A percentile compares a stretch with the other conserved stretches of the same genome.
Conservation (phyloP, 2,797 vertebrate species). For the Diplodus sargus region DNA sequence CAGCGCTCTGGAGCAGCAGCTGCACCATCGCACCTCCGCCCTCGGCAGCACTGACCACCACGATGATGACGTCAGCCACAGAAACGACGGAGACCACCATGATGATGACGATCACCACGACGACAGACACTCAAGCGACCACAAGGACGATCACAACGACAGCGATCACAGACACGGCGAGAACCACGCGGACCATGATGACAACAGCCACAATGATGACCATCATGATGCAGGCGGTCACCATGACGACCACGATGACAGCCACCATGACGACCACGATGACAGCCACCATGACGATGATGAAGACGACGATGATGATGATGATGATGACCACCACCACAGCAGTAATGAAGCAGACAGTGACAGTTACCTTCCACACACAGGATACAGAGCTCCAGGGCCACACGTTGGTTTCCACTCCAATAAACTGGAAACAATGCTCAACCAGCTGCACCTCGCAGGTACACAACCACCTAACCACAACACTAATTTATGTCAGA, state of each 20-base stretch:
- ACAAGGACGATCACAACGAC: slow-evolving; percentile 16
- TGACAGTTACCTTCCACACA: slow-evolving; percentile 65
- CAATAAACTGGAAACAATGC: slow-evolving; percentile 81
- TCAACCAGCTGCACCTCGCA: slow-evolving; percentile 82
- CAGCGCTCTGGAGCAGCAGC: slow-evolving; percentile 85
- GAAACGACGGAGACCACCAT: slow-evolving; percentile 28
- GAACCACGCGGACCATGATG: slow-evolving; percentile 5
- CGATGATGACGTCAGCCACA: slow-evolving; percentile 35
- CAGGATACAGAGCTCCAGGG: slow-evolving; percentile 64
- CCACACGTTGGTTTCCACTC: slow-evolving; percentile 59
- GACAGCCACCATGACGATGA: slow-evolving; percentile 21
- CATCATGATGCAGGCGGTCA: slow-evolving; percentile 14
- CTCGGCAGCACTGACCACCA: slow-evolving; percentile 54
- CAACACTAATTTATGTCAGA: background rate
- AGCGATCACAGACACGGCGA: slow-evolving; percentile 6
- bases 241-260: slow-evolving; percentile 14
- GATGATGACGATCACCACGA: slow-evolving; percentile 30
- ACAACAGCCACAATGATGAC: slow-evolving; percentile 39
- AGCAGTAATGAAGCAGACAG: slow-evolving; percentile 70
- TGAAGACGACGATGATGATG: slow-evolving; percentile 20
- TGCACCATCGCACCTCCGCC: slow-evolving; percentile 71
- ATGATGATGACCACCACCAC: slow-evolving; percentile 47
- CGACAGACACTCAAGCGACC: background rate
- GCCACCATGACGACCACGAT: slow-evolving; percentile 16
- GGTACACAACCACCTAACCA: slow-evolving; percentile 46